These are phyloP conservation scores for Stylophora pistillata DNA, from an alignment of 64 coral and sea anemone species.

Conservation along the genomic window DNA sequence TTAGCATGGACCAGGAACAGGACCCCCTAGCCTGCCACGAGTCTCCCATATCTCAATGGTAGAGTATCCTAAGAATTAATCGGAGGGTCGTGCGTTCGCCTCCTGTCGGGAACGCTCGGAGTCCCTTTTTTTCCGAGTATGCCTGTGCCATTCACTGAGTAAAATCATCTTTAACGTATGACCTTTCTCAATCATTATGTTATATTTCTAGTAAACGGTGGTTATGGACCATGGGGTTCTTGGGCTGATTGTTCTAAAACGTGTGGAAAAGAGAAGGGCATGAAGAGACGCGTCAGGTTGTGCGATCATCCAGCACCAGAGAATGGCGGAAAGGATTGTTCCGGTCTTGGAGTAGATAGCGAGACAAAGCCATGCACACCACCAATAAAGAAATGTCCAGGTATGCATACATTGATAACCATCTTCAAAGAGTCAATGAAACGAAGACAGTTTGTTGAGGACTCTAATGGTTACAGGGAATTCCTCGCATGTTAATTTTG, in stretches of 20 bases:
- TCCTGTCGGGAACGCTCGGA: too few species aligned
- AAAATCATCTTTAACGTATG: too few species aligned
- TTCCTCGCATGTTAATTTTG: too few species aligned
- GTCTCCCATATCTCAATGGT: too few species aligned
- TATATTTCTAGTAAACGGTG: conserved; percentile 39
- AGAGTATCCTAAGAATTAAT: too few species aligned
- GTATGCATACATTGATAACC: not conserved
- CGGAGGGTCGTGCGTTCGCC: too few species aligned
- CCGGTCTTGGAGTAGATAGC: conserved; percentile 30
- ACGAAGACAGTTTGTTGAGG: too few species aligned
- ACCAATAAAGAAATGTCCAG: not conserved
- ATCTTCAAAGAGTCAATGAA: not conserved
- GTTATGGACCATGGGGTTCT: conserved; percentile 56
- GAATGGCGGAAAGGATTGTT: conserved; percentile 72
- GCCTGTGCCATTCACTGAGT: too few species aligned
- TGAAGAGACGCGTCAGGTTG: conserved; percentile 3
- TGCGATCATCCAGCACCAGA: conserved; percentile 58
- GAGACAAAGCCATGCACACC: conserved; percentile 41
- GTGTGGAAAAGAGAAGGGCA: conserved; percentile 62
- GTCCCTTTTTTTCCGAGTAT: too few species aligned
- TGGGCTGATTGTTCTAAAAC: conserved; percentile 49
- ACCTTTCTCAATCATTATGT: not conserved
- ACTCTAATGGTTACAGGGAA: too few species aligned
- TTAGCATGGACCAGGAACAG: too few species aligned
- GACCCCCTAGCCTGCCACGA: too few species aligned